Evolutionary conservation across 2,888 invertebrate species (phyloP), one percentile per base, ranked within the genome.

Genomic region (Trichopoda pennipes): DNA sequence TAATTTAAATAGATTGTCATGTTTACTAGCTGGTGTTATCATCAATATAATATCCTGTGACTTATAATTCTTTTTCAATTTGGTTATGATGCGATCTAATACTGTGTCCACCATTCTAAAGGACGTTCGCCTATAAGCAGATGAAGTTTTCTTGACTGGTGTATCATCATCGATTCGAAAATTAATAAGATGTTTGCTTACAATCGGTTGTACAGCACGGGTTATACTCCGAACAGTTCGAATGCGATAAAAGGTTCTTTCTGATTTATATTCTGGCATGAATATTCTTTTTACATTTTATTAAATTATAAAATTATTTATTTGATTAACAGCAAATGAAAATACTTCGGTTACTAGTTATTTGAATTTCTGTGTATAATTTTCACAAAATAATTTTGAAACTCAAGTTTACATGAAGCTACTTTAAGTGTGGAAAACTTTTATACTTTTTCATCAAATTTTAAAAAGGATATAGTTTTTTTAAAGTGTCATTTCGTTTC

Each of bases 11-110:
- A 69, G 78, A 28, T 78, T 77, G 0, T 19, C 19, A 69, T 84
- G 83, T 64, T 44, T 82, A 17, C 82, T 84, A 47, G 84, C 78
- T n/a, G 85, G 85, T 9, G 85, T 84, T 23, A 85, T 83, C 70
- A 85, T 51, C 6, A 85, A 42, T 23, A 85, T 47, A 16, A 85
- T 73, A 42, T 85, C 75, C 44, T 77, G n/a, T 0, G 73, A 53
- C 55, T 55, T 76, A 17, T 19, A 14, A 23, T 66, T 32, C 16
- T 56, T 32, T 63, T 77, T 75, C 16, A 85, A 32, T n/a, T 79
- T 80, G 4, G 21, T 47, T 49, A 85, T 66, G 10, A 85, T 84
- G 23, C 73, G 69, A 76, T 84, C 85, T 16, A 85, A 17, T 9
- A 61, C 51, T 1, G 80, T 77, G 28, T 66, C 74, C n/a, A 21